A percentile compares a stretch with the other conserved stretches of the same genome.
Evolutionary conservation across 2,797 vertebrate genomes (phyloP).

Genomic region (Parauchenoglanis ngamensis): DNA sequence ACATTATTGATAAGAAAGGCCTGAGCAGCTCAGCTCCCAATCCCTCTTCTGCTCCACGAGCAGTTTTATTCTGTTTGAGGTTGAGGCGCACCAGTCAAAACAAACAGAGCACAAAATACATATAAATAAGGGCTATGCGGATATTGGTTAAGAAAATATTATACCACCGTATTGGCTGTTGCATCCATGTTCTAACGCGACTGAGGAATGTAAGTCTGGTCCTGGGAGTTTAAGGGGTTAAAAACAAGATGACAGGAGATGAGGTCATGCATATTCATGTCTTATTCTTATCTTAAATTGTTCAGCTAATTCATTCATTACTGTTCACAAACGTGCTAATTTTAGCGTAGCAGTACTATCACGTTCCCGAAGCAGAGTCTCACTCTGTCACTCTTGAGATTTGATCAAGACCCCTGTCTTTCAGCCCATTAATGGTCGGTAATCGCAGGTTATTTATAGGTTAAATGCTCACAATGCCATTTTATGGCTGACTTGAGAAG

Average conservation of each 20-base stretch:
- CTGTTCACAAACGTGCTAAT: background rate
- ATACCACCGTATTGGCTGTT: background rate
- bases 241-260: background rate
- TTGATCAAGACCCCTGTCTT: background rate
- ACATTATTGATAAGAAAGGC: slow-evolving; percentile 56
- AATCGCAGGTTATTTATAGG: slow-evolving; percentile 35
- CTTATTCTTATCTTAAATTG: background rate
- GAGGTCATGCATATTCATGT: background rate
- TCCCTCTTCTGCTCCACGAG: slow-evolving; percentile 1
- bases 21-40: slow-evolving; percentile 42
- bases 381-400: background rate
- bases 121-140: background rate
- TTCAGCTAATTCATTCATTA: background rate
- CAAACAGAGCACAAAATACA: background rate
- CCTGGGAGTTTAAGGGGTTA: background rate
- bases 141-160: background rate
- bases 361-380: background rate
- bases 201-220: background rate
- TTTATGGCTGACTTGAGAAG: slow-evolving; percentile 29
- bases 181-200: background rate
- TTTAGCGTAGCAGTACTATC: background rate
- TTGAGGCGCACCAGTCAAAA: background rate
- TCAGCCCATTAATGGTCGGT: slow-evolving; percentile 11
- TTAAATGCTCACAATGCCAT: slow-evolving; percentile 17
- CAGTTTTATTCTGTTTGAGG: background rate